Percentiles rank a stretch among this genome's conserved stretches.
These are phyloP conservation scores for Haliaeetus leucogaster DNA, from an alignment of 2,113 vertebrate species.

Conservation along the genomic window DNA sequence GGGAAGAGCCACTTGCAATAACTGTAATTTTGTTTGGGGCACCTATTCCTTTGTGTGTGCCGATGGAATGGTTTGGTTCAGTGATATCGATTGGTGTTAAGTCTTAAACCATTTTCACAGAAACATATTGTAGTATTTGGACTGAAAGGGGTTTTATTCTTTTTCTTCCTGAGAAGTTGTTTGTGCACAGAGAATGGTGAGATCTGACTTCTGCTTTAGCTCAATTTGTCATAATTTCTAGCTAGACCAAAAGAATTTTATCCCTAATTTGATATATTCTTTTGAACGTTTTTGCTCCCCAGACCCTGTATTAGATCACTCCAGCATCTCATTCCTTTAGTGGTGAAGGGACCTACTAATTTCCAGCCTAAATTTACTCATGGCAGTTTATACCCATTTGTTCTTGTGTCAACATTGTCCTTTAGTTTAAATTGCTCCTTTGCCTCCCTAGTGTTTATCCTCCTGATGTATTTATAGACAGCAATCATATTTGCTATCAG, in stretches of 20 bases:
- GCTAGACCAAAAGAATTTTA: neutral
- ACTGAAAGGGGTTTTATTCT: neutral
- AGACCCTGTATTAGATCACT: neutral
- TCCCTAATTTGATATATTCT: neutral
- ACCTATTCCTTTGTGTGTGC: neutral
- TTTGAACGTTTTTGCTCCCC: neutral
- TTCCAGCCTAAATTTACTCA: constrained; percentile 41
- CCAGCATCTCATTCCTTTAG: neutral
- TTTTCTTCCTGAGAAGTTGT: neutral
- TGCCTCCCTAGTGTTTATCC: constrained; percentile 51
- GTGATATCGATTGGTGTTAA: neutral
- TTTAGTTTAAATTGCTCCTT: constrained; percentile 49
- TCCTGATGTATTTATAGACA: constrained; percentile 46
- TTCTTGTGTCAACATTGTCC: constrained; percentile 45
- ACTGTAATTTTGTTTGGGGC: neutral
- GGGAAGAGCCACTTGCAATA: neutral
- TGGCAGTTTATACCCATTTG: constrained; percentile 18
- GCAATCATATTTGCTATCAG: constrained; percentile 50
- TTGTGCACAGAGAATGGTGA: neutral
- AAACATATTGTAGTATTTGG: neutral
- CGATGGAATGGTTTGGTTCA: neutral
- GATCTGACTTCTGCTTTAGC: neutral
- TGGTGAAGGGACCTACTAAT: constrained; percentile 27
- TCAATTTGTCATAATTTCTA: neutral
- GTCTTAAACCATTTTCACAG: neutral